A percentile compares a stretch with the other conserved stretches of the same genome.
Conservation (phyloP, 2,113 vertebrate genomes). For the Chloebia gouldiae region DNA sequence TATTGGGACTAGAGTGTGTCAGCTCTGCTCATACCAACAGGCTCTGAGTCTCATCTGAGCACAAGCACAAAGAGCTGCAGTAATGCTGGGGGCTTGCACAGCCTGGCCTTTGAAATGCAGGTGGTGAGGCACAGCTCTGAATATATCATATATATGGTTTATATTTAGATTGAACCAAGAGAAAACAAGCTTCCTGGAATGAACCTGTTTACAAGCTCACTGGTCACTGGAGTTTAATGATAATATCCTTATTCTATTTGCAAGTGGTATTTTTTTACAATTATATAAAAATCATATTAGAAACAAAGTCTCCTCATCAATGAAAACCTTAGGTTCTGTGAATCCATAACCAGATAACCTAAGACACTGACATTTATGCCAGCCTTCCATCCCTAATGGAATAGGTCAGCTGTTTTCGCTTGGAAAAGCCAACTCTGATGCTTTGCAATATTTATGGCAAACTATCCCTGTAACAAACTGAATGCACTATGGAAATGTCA, state of each 20-base stretch:
- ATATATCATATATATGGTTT: background rate
- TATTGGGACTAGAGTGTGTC: background rate
- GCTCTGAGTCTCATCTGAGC: background rate
- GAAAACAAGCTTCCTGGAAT: background rate
- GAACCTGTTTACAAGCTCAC: background rate
- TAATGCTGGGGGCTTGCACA: background rate
- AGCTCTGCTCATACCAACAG: background rate
- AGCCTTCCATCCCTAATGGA: background rate
- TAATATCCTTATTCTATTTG: background rate
- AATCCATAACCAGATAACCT: background rate
- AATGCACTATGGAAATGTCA: slow-evolving; percentile 31
- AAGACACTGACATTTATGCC: background rate
- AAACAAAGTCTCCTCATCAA: slow-evolving; percentile 15
- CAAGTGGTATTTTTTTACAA: background rate
- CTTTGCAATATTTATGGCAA: slow-evolving; percentile 50
- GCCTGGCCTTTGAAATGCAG: background rate
- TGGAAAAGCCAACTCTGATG: slow-evolving; percentile 13
- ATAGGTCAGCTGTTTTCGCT: background rate
- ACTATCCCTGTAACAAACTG: slow-evolving; percentile 12
- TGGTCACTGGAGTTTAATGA: background rate
- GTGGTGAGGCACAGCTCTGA: background rate
- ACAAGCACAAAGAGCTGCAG: background rate
- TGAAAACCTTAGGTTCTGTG: background rate
- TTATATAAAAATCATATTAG: background rate
- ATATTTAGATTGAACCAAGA: background rate